Conservation (phyloP, 2,797 vertebrate genomes). For the Crenichthys baileyi region DNA sequence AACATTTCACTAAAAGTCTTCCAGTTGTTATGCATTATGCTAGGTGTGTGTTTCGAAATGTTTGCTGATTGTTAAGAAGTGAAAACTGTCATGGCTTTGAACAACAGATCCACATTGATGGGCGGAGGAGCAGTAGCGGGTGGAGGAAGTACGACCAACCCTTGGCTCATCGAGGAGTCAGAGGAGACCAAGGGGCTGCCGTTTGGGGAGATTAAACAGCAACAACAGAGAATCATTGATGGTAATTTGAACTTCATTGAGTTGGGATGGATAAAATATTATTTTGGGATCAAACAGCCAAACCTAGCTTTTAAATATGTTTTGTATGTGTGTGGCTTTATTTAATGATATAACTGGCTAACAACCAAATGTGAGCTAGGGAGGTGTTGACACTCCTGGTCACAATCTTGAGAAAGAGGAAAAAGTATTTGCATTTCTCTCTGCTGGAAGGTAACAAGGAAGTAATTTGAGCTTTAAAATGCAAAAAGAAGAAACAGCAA, state of each 20-base stretch:
- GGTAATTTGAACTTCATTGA: constrained; percentile 66
- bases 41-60: constrained; percentile 10
- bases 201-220: constrained; percentile 90
- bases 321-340: background rate
- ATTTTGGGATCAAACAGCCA: background rate
- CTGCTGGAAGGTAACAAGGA: no score
- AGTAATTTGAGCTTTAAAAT: no score
- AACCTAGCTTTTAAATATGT: background rate
- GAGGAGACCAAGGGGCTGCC: constrained; percentile 91
- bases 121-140: constrained; percentile 73
- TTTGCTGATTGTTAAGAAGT: background rate
- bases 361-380: background rate
- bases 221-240: constrained; percentile 91
- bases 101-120: constrained; percentile 88
- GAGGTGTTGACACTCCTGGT: no score
- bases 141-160: constrained; percentile 79
- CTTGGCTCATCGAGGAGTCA: constrained; percentile 92
- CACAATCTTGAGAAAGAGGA: no score
- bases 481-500: no score
- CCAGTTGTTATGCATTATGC: background rate
- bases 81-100: constrained; percentile 1
- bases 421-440: no score
- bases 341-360: background rate
- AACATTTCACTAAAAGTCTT: background rate
- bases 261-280: background rate